Evolutionary conservation across 2,888 invertebrate species (phyloP).

Genomic region (Aricia artaxerxes): DNA sequence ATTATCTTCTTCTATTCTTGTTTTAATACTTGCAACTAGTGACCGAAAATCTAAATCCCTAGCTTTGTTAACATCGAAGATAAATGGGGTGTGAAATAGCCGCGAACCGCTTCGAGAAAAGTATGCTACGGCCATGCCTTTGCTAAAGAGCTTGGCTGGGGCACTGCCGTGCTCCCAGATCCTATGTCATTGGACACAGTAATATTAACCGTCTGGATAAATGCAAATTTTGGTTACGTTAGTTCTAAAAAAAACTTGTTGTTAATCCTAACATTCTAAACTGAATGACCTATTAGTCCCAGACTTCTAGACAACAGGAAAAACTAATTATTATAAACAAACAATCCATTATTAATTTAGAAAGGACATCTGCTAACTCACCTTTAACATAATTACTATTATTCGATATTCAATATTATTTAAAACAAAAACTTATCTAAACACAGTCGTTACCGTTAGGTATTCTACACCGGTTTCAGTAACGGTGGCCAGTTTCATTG

Average conservation of each 20-base stretch:
- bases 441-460: neutral
- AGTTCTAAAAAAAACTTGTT: neutral
- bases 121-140: no score
- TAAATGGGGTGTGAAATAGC: no score
- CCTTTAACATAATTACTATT: slow-evolving; percentile 12
- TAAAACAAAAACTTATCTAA: neutral
- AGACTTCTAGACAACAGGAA: neutral
- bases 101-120: no score
- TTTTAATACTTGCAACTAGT: no score
- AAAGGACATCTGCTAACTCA: neutral
- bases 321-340: neutral
- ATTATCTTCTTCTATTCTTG: no score
- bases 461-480: neutral
- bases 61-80: no score
- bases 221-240: neutral
- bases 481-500: no score
- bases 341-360: slow-evolving; percentile 14
- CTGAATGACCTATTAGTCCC: neutral
- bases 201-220: neutral
- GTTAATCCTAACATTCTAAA: neutral
- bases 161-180: no score
- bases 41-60: no score
- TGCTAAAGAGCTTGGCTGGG: no score
- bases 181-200: no score
- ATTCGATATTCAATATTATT: slow-evolving; percentile 2